Conservation (phyloP, 2,888 invertebrate genomes). For the Galerucella nymphaeae region DNA sequence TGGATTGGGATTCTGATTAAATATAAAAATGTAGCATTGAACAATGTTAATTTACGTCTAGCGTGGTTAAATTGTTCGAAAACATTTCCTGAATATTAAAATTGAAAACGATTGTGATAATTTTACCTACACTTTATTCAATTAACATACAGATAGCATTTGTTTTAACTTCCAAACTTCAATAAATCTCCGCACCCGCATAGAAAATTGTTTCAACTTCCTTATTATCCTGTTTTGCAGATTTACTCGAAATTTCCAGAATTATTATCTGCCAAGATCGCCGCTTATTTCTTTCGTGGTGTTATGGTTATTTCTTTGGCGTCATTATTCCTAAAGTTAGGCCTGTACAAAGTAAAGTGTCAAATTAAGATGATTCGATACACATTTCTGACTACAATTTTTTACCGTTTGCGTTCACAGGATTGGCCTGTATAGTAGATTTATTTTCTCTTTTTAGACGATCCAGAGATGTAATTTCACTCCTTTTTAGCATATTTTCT, state of each 20-base stretch:
- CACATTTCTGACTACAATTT: too few relatives aligned
- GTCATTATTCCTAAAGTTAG: conserved; percentile 1
- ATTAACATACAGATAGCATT: neutral
- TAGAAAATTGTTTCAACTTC: conserved; percentile 10
- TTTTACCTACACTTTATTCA: neutral
- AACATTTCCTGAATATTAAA: too few relatives aligned
- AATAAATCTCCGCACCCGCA: neutral
- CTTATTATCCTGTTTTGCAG: conserved; percentile 3
- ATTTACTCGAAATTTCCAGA: conserved; percentile 8
- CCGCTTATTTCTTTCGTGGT: neutral
- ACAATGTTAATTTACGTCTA: too few relatives aligned
- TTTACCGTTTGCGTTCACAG: neutral
- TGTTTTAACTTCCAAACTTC: conserved; percentile 1
- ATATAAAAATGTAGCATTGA: too few relatives aligned
- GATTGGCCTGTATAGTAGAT: conserved; percentile 1
- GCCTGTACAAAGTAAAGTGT: neutral
- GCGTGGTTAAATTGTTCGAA: too few relatives aligned
- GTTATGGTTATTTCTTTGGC: neutral
- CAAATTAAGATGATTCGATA: too few relatives aligned
- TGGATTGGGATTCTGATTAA: too few relatives aligned
- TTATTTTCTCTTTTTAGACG: conserved; percentile 16
- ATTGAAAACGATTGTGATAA: neutral
- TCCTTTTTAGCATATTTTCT: conserved; percentile 24
- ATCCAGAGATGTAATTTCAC: conserved; percentile 10
- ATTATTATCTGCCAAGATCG: conserved; percentile 7